phyloP scores from a whole-genome alignment of 1,140 invertebrate species.

The Papilio machaon region DNA sequence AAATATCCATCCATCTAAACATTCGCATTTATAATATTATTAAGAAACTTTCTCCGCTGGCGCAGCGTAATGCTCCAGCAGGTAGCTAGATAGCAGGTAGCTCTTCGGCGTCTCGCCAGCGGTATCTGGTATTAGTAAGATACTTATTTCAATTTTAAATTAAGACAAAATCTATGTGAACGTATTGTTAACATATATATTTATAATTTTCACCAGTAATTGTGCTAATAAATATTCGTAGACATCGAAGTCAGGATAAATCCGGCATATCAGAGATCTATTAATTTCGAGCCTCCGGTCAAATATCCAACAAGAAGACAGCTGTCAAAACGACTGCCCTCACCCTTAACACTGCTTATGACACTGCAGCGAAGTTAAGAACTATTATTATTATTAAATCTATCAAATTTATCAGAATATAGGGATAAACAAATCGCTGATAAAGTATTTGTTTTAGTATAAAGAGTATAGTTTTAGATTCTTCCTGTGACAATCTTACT shows the following conservation, averaged over 20 bases:
- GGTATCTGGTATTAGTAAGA: too few species aligned
- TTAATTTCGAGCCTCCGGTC: constrained; percentile 56
- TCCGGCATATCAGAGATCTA: constrained; percentile 50
- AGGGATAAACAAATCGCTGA: neutral
- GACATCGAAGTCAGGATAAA: neutral
- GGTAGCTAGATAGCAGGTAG: too few species aligned
- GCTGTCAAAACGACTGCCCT: constrained; percentile 47
- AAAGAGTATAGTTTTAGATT: too few species aligned
- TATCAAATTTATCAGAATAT: neutral
- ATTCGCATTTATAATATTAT: too few species aligned
- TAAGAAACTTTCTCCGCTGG: too few species aligned
- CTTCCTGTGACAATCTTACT: too few species aligned
- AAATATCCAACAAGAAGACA: constrained; percentile 54
- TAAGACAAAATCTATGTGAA: neutral
- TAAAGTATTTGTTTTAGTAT: too few species aligned
- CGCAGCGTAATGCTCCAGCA: too few species aligned
- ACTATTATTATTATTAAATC: neutral
- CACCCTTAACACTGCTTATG: constrained; percentile 46
- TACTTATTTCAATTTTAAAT: neutral
- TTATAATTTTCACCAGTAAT: neutral
- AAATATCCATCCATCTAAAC: too few species aligned
- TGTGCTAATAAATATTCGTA: neutral
- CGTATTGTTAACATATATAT: constrained; percentile 31
- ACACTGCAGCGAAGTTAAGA: constrained; percentile 28
- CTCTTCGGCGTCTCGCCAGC: too few species aligned